A percentile compares a stretch with the other conserved stretches of the same genome.
These are phyloP conservation scores for Sarcophaga rosellei DNA, from an alignment of 2,888 invertebrate genomes.

Conservation along the genomic window DNA sequence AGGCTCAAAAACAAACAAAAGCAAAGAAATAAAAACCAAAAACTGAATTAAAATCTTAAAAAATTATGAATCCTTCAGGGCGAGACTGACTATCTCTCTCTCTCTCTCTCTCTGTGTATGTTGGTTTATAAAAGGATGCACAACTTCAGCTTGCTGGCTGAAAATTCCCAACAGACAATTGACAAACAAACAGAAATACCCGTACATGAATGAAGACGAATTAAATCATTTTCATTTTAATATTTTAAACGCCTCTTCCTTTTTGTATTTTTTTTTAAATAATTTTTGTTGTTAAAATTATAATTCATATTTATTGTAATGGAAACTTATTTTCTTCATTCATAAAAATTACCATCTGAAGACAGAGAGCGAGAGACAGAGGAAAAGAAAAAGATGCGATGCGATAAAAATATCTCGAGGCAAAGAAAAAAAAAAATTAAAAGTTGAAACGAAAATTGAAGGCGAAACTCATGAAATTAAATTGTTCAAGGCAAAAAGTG, in stretches of 20 bases:
- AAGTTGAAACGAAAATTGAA: not conserved
- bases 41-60: too few relatives aligned
- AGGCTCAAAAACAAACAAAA: too few relatives aligned
- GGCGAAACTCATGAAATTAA: constrained; percentile 43
- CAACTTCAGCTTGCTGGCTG: too few relatives aligned
- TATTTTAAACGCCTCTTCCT: not conserved
- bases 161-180: constrained; percentile 52
- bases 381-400: not conserved
- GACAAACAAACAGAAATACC: constrained; percentile 47
- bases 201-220: constrained; percentile 46
- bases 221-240: constrained; percentile 51
- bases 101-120: too few relatives aligned
- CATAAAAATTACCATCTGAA: constrained; percentile 2
- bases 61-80: too few relatives aligned
- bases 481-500: not conserved
- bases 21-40: too few relatives aligned
- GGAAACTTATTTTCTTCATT: constrained; percentile 58
- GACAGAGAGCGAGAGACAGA: not conserved
- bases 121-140: too few relatives aligned
- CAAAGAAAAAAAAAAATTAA: constrained; percentile 40
- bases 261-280: not conserved
- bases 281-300: constrained; percentile 32
- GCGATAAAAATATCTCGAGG: constrained; percentile 49
- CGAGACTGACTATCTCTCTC: too few relatives aligned
- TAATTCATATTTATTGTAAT: constrained; percentile 67